phyloP scores from a whole-genome alignment of 2,113 vertebrate species.

The Megaptera novaeangliae region DNA sequence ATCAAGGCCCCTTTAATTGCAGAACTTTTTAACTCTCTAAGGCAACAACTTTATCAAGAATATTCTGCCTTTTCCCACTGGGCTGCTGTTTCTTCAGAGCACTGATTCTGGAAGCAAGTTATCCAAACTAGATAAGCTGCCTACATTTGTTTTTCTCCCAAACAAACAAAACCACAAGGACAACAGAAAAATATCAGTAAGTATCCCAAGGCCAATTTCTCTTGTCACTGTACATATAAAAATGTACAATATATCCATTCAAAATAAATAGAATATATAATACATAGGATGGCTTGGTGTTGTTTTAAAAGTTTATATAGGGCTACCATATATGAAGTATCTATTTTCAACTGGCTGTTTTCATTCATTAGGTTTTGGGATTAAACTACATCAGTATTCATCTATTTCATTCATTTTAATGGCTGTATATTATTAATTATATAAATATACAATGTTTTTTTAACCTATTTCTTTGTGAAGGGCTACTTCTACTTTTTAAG shows the following conservation, averaged over 20 bases:
- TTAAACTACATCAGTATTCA: background rate
- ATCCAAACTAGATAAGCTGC: background rate
- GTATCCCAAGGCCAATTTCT: background rate
- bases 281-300: background rate
- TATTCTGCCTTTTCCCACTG: constrained; percentile 41
- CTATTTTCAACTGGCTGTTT: background rate
- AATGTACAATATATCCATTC: background rate
- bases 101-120: background rate
- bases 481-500: background rate
- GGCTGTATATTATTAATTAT: background rate
- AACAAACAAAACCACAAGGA: background rate
- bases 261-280: background rate
- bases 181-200: background rate
- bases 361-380: background rate
- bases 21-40: constrained; percentile 59
- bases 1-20: constrained; percentile 59
- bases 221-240: background rate
- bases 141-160: constrained; percentile 23
- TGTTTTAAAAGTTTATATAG: background rate
- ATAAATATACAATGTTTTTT: background rate
- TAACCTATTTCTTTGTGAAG: background rate
- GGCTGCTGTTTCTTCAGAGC: background rate
- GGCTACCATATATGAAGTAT: background rate
- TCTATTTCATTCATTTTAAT: background rate
- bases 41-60: constrained; percentile 49